A percentile compares a stretch with the other conserved stretches of the same genome.
Evolutionary conservation across 2,113 vertebrate genomes (phyloP).

Genomic region (Apteryx mantelli): DNA sequence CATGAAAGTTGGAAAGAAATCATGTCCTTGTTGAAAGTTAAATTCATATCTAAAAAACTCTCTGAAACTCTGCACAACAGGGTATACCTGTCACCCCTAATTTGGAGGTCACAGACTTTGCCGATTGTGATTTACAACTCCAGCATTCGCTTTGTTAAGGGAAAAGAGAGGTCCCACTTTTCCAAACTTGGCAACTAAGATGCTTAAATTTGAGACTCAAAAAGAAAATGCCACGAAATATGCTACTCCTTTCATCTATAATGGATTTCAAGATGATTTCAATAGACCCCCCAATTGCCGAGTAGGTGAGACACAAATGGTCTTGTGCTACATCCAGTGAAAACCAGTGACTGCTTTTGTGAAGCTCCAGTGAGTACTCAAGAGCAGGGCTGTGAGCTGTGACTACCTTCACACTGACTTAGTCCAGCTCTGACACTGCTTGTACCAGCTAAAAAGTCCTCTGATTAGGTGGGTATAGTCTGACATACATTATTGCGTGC

Average conservation of each 20-base stretch:
- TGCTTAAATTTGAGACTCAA: not conserved
- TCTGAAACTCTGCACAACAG: not conserved
- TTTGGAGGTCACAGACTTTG: not conserved
- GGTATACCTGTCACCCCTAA: not conserved
- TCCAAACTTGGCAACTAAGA: not conserved
- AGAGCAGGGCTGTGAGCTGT: not conserved
- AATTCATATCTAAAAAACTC: constrained; percentile 15
- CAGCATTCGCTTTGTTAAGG: not conserved
- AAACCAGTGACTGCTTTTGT: not conserved
- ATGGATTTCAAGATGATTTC: not conserved
- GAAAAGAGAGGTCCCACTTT: not conserved
- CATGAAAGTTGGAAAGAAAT: constrained; percentile 25
- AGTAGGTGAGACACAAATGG: not conserved
- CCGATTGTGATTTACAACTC: constrained; percentile 13
- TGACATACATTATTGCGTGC: not conserved
- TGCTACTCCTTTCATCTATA: not conserved
- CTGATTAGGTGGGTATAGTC: not conserved
- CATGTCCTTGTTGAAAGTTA: constrained; percentile 11
- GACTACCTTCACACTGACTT: not conserved
- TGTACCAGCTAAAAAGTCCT: not conserved
- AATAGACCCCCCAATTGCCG: not conserved
- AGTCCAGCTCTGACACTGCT: not conserved
- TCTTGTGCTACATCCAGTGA: not conserved
- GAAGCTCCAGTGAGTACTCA: not conserved
- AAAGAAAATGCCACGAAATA: not conserved